Base-by-base conservation (phyloP, 2,888 invertebrate species). In the Drosophila acutilabella region DNA sequence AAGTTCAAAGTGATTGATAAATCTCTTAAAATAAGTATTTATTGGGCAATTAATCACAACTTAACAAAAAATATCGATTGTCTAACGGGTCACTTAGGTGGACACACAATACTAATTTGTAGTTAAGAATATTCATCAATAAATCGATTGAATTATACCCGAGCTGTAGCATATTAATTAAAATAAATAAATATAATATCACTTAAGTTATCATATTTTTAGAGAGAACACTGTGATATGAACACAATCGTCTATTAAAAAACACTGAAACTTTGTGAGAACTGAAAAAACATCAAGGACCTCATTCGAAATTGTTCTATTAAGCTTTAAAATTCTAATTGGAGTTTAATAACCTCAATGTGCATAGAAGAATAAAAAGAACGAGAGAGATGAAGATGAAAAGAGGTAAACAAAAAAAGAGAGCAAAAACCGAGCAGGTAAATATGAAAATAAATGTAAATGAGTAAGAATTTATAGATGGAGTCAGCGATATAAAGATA, bases 401-500 rank as follows among this genome's bases (percentile, higher is more conserved):
- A 26, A 38, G 38, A 54, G 60, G 60, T 64, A 64, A 54, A 50
- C 42, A 45, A 60, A 23, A 26, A 38, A 62, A 11, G 42, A 57
- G 73, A 53, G 73, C 20, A 14, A 38, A 30, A 6, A 8, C 18
- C 11, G 23, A 30, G n/a, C 23, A 38, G 5, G 38, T 38, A 33
- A 51, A 18, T 40, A 26, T 40, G 18, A 23, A 53, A 52, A 42
- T 47, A 40, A 33, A 45, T 26, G 10, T 11, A 50, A 48, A 23
- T 6, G 6, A 23, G 23, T 23, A 23, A 33, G 33, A 52, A 20
- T 51, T 61, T 26, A 36, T 50, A 44, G 42, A 64, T 60, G 41
- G 38, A 74, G 60, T 54, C 48, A 57, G 60, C 38, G 20, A 64
- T 70, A 76, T 71, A 50, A 61, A 76, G 72, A 58, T 76, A 74